Evolutionary conservation across 2,888 invertebrate species (phyloP).

Genomic region (Acrocyrtus sp.): DNA sequence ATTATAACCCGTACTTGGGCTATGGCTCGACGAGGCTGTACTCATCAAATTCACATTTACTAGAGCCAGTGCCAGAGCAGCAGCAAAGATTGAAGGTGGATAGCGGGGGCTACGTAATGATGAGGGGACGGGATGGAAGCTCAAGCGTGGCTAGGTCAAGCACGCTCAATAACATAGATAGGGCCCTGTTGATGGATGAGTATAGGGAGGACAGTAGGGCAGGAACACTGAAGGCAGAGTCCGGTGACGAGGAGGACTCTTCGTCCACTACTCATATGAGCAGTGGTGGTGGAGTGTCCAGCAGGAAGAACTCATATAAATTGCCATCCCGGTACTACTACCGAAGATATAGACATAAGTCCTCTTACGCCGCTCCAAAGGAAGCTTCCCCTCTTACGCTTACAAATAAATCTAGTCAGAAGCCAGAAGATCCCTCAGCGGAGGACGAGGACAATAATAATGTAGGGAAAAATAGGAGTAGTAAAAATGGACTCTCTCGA

Average conservation of each 20-base stretch:
- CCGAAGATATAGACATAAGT: constrained; percentile 61
- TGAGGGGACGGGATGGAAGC: constrained; percentile 39
- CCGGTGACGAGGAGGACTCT: constrained; percentile 34
- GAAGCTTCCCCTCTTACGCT: constrained; percentile 93
- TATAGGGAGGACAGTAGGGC: constrained; percentile 46
- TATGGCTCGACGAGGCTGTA: constrained; percentile 55
- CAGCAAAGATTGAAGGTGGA: constrained; percentile 38
- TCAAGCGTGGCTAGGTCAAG: constrained; percentile 68
- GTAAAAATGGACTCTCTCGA: constrained; percentile 7
- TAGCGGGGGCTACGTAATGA: constrained; percentile 38
- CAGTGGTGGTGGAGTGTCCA: constrained; percentile 16
- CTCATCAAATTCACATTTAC: constrained; percentile 57
- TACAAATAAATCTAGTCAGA: constrained; percentile 50
- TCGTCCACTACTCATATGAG: background rate
- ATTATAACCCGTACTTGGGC: constrained; percentile 58
- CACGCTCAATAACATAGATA: constrained; percentile 59
- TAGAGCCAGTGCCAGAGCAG: constrained; percentile 61
- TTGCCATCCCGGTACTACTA: constrained; percentile 62
- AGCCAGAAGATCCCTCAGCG: constrained; percentile 12
- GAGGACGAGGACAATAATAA: constrained; percentile 62
- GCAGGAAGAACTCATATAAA: constrained; percentile 58
- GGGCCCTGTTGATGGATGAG: constrained; percentile 49
- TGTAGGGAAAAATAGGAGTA: constrained; percentile 5
- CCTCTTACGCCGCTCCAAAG: constrained; percentile 68
- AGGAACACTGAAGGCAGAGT: constrained; percentile 45